Evolutionary conservation across 2,113 vertebrate species (phyloP), one percentile per base, ranked within the genome.

Genomic region (Pavo muticus): DNA sequence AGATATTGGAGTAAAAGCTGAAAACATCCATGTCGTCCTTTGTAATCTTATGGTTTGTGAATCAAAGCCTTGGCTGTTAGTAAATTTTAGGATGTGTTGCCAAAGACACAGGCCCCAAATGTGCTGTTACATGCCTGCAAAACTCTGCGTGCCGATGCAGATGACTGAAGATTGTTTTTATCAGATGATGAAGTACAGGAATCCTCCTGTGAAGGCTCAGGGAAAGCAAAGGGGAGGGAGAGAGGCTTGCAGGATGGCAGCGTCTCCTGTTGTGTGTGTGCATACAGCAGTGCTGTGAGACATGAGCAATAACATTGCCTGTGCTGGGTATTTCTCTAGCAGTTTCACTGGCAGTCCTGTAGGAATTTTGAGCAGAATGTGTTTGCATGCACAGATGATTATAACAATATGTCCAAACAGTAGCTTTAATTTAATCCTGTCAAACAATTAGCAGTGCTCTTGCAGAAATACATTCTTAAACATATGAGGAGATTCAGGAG

Each of bases 1-100:
- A 83, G 39, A 63, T 69, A 18, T 5, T 90, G 25, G 57, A 93
- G 39, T 56, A 56, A 91, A 88, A 75, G 8, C 25, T 75, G 67
- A n/a, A 48, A 92, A 59, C 30, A 61, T 63, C 48, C 68, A 1
- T 73, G 59, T 2, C 0, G 10, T 84, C 48, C n/a, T 45, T 82
- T 63, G 16, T 92, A 56, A 59, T 75, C 30, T 65, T 82, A 76
- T 1, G 9, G 44, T 72, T 93, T 84, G 75, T 70, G 59, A 94
- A 69, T 79, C 59, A 87, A 77, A 91, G 56, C 60, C 6, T 76
- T 67, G 56, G 17, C 70, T 89, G 50, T 87, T 89, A 32, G 81
- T 77, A 40, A 73, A 85, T 91, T 83, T 90, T 82, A 85, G 68
- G 71, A 59, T 39, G 6, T 15, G 35, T 85, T 95, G 87, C 84